Percentiles rank a stretch among this genome's conserved stretches.
Conservation (phyloP, 2,888 invertebrate genomes). For the Neoaliturus tenellus region DNA sequence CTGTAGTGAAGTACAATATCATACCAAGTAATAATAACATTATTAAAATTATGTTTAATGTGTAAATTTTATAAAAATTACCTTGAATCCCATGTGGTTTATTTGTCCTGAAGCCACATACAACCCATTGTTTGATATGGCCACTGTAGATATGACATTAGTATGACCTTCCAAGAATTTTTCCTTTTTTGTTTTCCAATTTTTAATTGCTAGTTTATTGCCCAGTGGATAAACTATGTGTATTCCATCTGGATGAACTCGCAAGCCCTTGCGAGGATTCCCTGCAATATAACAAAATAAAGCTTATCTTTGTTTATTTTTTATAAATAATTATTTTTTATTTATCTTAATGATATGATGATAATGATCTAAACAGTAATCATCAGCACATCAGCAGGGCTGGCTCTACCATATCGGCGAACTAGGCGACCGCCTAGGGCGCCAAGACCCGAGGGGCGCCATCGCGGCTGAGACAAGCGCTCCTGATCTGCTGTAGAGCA, state of each 20-base stretch:
- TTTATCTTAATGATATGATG: background rate
- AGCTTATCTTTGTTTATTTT: too few species aligned
- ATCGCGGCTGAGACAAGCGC: too few species aligned
- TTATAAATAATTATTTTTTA: background rate
- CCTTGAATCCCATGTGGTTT: slow-evolving; percentile 93
- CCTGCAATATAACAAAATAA: slow-evolving; percentile 68
- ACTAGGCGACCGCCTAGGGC: too few species aligned
- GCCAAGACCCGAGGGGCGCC: too few species aligned
- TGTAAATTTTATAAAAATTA: too few species aligned
- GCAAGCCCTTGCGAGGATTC: slow-evolving; percentile 76
- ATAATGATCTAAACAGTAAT: background rate
- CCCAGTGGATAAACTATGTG: slow-evolving; percentile 87
- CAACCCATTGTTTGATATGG: slow-evolving; percentile 83
- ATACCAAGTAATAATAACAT: too few species aligned
- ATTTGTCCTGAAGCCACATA: slow-evolving; percentile 93
- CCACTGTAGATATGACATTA: slow-evolving; percentile 85
- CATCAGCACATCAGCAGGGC: background rate
- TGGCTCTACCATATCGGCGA: too few species aligned
- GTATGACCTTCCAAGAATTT: slow-evolving; percentile 87
- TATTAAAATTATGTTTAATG: too few species aligned
- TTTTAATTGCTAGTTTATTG: slow-evolving; percentile 84
- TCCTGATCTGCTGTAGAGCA: too few species aligned
- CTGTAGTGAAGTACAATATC: too few species aligned
- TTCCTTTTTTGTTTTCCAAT: slow-evolving; percentile 83
- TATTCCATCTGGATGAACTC: slow-evolving; percentile 82